Percentiles rank a stretch among this genome's conserved stretches.
Conservation (phyloP, 2,797 vertebrate genomes). For the Paramormyrops hopkinsi region DNA sequence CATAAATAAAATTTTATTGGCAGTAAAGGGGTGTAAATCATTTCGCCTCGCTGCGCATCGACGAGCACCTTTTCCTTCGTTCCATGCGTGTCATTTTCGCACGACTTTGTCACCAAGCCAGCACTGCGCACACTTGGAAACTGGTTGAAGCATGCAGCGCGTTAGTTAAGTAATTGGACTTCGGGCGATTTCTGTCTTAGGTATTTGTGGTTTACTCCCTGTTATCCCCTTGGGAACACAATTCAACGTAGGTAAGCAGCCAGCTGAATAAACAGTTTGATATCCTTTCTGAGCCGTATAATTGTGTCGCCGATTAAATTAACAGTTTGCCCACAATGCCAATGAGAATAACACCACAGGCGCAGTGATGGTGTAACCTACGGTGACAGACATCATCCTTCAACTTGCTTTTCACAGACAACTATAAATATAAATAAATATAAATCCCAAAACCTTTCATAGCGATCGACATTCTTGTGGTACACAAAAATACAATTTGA, state of each 20-base stretch:
- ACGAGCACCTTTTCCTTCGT: neutral
- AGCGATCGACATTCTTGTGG: neutral
- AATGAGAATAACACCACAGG: neutral
- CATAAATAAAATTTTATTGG: neutral
- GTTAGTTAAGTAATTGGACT: constrained; percentile 4
- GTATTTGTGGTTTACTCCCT: neutral
- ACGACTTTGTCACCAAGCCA: neutral
- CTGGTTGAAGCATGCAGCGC: neutral
- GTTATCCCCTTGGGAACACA: neutral
- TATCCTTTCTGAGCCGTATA: neutral
- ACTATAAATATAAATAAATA: neutral
- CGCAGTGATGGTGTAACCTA: neutral
- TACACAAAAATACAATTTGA: neutral
- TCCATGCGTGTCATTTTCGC: neutral
- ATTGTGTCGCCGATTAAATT: neutral
- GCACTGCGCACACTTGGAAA: neutral
- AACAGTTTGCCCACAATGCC: neutral
- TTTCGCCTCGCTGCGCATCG: neutral
- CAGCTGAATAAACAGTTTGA: neutral
- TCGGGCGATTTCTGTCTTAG: neutral
- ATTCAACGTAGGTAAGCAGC: neutral
- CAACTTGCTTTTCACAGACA: neutral
- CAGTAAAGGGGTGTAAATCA: neutral
- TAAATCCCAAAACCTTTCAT: neutral
- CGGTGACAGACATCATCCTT: neutral